Conservation (phyloP, 2,888 invertebrate genomes). For the Lissocephala sabroskyi region DNA sequence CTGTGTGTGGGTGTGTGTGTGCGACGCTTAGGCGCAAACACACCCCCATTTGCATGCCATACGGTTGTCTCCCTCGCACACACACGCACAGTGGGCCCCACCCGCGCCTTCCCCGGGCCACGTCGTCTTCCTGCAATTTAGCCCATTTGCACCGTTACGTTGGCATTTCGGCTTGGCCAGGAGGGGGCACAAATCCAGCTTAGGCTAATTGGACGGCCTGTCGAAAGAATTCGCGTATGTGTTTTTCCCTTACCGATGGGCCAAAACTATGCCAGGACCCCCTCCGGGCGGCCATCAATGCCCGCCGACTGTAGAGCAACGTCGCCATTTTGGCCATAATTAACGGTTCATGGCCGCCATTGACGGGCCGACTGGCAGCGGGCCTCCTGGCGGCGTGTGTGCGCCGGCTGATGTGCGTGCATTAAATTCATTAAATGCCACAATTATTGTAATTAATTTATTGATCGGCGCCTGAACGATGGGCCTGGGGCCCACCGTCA, state of each 20-base stretch:
- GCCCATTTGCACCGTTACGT: constrained; percentile 36
- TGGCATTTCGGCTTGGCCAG: neutral
- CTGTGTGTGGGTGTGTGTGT: constrained; percentile 9
- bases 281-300: neutral
- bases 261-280: constrained; percentile 3
- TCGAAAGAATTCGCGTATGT: neutral
- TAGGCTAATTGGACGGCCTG: constrained; percentile 9
- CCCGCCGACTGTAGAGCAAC: neutral
- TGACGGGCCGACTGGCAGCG: constrained; percentile 21
- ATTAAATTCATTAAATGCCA: constrained; percentile 70
- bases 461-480: constrained; percentile 41
- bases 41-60: constrained; percentile 53
- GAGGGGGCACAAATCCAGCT: too few relatives aligned
- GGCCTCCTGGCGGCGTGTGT: constrained; percentile 10
- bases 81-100: neutral
- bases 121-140: constrained; percentile 32
- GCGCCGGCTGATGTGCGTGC: constrained; percentile 46
- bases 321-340: constrained; percentile 54
- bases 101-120: too few relatives aligned
- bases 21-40: constrained; percentile 34
- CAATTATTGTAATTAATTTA: constrained; percentile 72
- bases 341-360: constrained; percentile 63
- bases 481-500: neutral
- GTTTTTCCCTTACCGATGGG: constrained; percentile 8
- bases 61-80: constrained; percentile 48